Base-by-base conservation (phyloP, 2,797 vertebrate species). In the Gastrophryne carolinensis region DNA sequence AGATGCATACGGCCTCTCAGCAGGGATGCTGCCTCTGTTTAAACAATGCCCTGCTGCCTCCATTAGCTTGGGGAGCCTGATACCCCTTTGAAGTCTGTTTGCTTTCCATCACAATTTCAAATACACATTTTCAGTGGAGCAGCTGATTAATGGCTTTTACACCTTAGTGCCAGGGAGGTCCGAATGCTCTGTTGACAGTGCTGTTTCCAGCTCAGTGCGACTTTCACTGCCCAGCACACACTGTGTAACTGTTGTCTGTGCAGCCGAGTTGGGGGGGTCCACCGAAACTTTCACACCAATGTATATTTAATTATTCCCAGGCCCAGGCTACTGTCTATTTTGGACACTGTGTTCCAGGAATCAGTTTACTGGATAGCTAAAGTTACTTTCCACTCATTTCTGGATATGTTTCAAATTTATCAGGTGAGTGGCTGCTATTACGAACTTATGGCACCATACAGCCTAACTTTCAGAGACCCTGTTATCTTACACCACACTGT, bases 141-240 rank as follows among this genome's bases (percentile, higher is more conserved):
- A 63, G 69, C 74, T 86, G 84, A 87, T 87, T 82, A 84, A 88
- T 88, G 80, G 76, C 78, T 64, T 83, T 60, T 79, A 72, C 50
- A 11, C 72, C 27, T 44, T 56, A 27, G 77, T 52, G 53, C 2
- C 0, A 80, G 67, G 78, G 74, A 65, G 79, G 30, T 67, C 82
- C 21, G 39, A 0, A 21, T 34, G 72, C 66, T 80, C 79, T 3
- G 0, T 80, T 85, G 83, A 86, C 83, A 84, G 80, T 83, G 81
- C 86, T 79, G 75, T 58, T 83, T 81, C 80, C 76, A 79, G 79
- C 73, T 49, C 80, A 82, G 82, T 83, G 81, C 80, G 78, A 79
- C 62, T 76, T 58, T 85, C 80, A 72, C 84, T 76, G 79, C 73
- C 80, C 66, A 71, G 79, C 7, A 23, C 35, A 6, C 1, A 1